Base-by-base conservation (phyloP, 2,888 invertebrate species). In the Spisula subtruncata region DNA sequence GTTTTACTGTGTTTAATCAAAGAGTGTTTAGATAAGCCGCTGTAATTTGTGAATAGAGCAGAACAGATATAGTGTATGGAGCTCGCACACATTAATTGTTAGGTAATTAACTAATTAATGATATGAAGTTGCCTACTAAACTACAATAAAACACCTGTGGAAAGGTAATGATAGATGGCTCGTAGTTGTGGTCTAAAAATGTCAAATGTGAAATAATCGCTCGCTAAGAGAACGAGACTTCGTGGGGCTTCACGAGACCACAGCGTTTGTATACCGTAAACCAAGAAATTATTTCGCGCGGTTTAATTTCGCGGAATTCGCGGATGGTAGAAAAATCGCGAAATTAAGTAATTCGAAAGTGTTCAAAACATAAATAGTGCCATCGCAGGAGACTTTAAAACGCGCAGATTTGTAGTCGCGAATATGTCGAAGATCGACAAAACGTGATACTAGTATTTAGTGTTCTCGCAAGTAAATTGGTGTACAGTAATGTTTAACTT, bases 91-190 rank as follows among this genome's bases (percentile, higher is more conserved):
- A 84, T 84, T 84, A 29, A 75, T 84, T 41, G 75, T 75, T 51
- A 14, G 71, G 75, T 84, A 75, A 51, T 71, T 84, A 84, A 51
- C 75, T 84, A 51, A 75, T 71, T 75, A 84, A 84, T 84, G 84
- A 84, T 75, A 32, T 75, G 20, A 84, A 71, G 46, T 84, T 48
- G 75, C 35, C 75, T 18, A 35, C 66, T 46, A 75, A 75, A 51
- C 75, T 84, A 84, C 80, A 35, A 80, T 85, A 56, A 85, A 85
- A 85, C 85, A 85, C 85, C 85, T 85, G 85, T 85, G 85, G 14
- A n/a, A 51, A 80, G 32, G 35, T 51, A 35, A 80, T 80, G 85
- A 85, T 85, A 29, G 85, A 85, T 85, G 14, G 14, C 12, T 54
- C 35, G 4, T 35, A 80, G 51, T 80, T 80, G 80, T 56, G 85